A percentile compares a stretch with the other conserved stretches of the same genome.
phyloP scores from a whole-genome alignment of 2,797 vertebrate genomes.

The Syndactyla subalaris region DNA sequence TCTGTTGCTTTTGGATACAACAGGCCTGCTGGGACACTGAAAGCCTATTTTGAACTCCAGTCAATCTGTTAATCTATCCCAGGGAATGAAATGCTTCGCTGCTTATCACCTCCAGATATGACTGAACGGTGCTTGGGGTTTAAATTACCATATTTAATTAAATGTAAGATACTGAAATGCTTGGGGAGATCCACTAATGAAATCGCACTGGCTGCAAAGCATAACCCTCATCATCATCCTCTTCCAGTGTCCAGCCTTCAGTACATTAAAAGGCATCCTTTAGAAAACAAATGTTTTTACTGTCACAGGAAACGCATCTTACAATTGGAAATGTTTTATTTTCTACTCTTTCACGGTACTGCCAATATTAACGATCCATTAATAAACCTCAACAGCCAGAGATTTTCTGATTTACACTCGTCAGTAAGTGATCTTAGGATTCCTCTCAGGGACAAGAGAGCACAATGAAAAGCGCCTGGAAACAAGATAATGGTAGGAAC shows the following conservation, averaged over 20 bases:
- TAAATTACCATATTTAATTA: slow-evolving; percentile 72
- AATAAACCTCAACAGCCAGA: not conserved
- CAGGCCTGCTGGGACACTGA: slow-evolving; percentile 27
- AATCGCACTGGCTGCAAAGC: slow-evolving; percentile 32
- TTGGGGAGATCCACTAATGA: slow-evolving; percentile 46
- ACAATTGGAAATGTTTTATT: not conserved
- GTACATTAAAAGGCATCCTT: not conserved
- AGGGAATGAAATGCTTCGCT: slow-evolving; percentile 34
- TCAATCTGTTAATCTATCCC: slow-evolving; percentile 52
- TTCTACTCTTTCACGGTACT: not conserved
- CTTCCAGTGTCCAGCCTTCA: not conserved
- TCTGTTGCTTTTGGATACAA: slow-evolving; percentile 39
- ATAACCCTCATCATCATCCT: not conserved
- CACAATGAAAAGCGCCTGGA: not conserved
- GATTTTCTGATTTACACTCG: not conserved
- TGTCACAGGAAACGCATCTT: not conserved
- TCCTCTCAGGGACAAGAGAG: not conserved
- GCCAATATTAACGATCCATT: not conserved
- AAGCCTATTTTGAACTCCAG: slow-evolving; percentile 34
- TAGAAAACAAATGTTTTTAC: not conserved
- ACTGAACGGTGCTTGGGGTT: not conserved
- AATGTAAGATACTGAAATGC: slow-evolving; percentile 33
- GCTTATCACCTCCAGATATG: slow-evolving; percentile 23
- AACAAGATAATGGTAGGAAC: not conserved
- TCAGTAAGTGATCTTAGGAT: not conserved